Conservation (phyloP, 2,113 vertebrate genomes). For the Microtus ochrogaster region DNA sequence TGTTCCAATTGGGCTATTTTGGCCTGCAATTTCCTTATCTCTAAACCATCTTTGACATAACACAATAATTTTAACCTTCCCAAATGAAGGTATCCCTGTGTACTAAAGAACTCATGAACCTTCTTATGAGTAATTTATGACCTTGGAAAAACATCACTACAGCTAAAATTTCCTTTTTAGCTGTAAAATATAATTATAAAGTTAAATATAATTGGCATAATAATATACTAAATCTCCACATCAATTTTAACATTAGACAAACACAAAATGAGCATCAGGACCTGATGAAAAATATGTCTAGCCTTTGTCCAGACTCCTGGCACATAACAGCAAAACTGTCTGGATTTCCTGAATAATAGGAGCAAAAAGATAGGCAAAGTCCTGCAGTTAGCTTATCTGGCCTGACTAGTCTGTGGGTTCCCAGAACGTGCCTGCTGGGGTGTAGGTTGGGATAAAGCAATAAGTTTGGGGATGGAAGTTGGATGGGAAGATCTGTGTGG, state of each 20-base stretch:
- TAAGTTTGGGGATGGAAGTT: too few relatives aligned
- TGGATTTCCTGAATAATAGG: background rate
- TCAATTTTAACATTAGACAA: background rate
- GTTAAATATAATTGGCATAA: background rate
- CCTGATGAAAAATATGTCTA: background rate
- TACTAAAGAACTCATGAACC: background rate
- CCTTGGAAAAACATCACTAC: background rate
- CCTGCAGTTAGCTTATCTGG: background rate
- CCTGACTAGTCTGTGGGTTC: background rate
- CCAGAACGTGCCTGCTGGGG: background rate
- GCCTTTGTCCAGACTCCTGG: background rate
- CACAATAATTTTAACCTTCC: conserved; percentile 10
- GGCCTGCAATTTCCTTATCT: background rate
- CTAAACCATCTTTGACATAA: background rate
- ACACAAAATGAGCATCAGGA: background rate
- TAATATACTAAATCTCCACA: background rate
- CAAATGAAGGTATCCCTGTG: background rate
- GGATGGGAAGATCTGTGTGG: background rate
- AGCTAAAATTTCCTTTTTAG: background rate
- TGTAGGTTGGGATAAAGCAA: background rate
- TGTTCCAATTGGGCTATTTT: background rate
- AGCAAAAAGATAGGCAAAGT: background rate
- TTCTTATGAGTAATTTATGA: background rate
- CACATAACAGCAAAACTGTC: background rate
- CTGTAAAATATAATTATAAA: background rate